Base-by-base conservation (phyloP, 2,888 invertebrate species). In the Diaperis boleti region DNA sequence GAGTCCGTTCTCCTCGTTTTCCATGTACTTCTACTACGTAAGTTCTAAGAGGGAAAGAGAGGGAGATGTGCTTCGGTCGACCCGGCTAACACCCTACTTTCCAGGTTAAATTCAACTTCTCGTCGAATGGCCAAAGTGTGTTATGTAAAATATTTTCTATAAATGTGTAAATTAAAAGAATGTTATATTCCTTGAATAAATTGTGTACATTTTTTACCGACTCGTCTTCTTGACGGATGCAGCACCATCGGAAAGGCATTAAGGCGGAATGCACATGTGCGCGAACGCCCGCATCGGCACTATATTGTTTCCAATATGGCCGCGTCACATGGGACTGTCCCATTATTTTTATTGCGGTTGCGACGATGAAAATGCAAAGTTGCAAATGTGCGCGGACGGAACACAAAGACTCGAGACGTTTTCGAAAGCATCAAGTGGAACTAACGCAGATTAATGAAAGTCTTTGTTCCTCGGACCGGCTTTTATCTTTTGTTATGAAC, bases 381-480 rank as follows among this genome's bases (percentile, higher is more conserved):
- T 47, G 37, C 15, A 29, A 20, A 22, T 29, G 39, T 35, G 31
- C 18, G 33, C 33, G 45, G 18, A 56, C 17, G 35, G 17, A 60
- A 52, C 44, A n/a, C n/a, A 45, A 54, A 55, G 56, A 42, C 49
- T 37, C 29, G 26, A 47, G 45, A 61, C 35, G 52, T 52, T 64
- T 62, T 56, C 57, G 59, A 67, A 69, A 68, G 71, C 70, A 70
- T 70, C 69, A 67, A 69, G 65, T 66, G 69, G 72, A 72, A 73
- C 64, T 72, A 73, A 73, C 71, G 62, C 64, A 71, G 73, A 73
- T 73, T 72, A 70, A 73, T 72, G 71, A 69, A 69, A 67, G 62
- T 67, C 69, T 73, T 72, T 71, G 71, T 72, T 73, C 69, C 64
- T 65, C 62, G 64, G 61, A 65, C 26, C 63, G 45, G 68, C 66